Evolutionary conservation across 2,113 vertebrate genomes (phyloP), one percentile per base, ranked within the genome.

Genomic region (Notothenia coriiceps): DNA sequence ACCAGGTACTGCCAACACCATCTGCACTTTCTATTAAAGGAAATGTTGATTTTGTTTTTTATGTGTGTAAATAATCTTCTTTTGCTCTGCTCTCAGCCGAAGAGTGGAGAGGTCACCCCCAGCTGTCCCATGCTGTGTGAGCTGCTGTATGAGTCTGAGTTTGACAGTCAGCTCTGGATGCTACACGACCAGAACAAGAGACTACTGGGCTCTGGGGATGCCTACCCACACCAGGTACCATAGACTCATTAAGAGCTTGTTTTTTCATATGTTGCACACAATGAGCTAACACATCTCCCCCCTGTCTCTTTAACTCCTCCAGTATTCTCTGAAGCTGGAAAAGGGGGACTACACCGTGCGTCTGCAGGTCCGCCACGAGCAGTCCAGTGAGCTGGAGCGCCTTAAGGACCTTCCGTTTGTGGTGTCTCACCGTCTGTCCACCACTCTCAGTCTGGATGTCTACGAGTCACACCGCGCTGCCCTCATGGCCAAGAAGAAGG

Each of bases 321-420:
- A 99, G 98, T 99, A 99, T 92, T 97, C 98, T 52, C 90, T 99
- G 93, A 99, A 99, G 92, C 93, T 99, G 94, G 98, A 99, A 88
- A 99, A 99, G 90, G 98, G 98, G 25, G 98, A 99, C 91, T 99
- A 99, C 91, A 96, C 96, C 0, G 92, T 99, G 78, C 96, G 98
- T 4, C 95, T 99, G 71, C 98, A 99, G 93, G 97, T 99, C 51
- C 98, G 98, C 63, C 98, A 99, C 0, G 98, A 99, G 85, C 97
- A 97, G 91, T 96, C 96, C 90, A 96, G 92, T 25, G 98, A 99
- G 86, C 92, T 99, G 91, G 98, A 99, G 80, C 97, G 98, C 59
- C 95, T 99, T 72, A 99, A 98, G 93, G 98, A 99, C 89, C 95
- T 99, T 69, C 97, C 98, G 0, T 98, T 99, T 84, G 94, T 98